These are phyloP conservation scores for Hyperopisus bebe DNA, from an alignment of 2,113 vertebrate genomes.

Conservation along the genomic window DNA sequence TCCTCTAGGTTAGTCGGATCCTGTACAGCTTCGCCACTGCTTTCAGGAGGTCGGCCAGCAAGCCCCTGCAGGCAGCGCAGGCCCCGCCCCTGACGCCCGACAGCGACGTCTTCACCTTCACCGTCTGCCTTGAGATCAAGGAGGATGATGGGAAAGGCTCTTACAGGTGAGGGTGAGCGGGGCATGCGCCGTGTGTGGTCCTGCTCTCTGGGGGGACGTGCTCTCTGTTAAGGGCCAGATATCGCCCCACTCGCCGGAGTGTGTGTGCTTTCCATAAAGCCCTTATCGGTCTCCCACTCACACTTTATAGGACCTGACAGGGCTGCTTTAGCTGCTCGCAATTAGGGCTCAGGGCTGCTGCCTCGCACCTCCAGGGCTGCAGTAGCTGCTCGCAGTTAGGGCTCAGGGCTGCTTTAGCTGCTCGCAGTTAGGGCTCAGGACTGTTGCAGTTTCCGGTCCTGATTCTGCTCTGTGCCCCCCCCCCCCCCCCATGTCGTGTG, in stretches of 20 bases:
- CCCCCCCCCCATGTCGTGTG: background rate
- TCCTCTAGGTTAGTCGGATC: slow-evolving; percentile 84
- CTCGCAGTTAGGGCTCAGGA: background rate
- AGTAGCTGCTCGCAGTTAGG: background rate
- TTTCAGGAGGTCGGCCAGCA: slow-evolving; percentile 88
- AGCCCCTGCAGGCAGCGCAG: slow-evolving; percentile 68
- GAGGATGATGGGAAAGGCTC: slow-evolving; percentile 98
- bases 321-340: background rate
- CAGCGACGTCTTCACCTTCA: slow-evolving; percentile 95
- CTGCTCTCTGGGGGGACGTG: background rate
- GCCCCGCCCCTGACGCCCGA: slow-evolving; percentile 81
- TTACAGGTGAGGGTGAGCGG: slow-evolving; percentile 71
- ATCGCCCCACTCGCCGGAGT: background rate
- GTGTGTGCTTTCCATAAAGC: background rate
- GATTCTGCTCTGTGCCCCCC: background rate
- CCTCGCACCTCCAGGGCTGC: background rate
- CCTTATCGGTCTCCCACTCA: background rate
- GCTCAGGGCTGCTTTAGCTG: background rate
- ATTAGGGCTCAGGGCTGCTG: background rate
- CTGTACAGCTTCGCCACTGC: slow-evolving; percentile 97
- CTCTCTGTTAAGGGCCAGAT: background rate
- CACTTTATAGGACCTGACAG: background rate
- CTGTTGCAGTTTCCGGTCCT: background rate
- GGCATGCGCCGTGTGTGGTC: background rate
- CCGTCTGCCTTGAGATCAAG: slow-evolving; percentile 92